Evolutionary conservation across 2,113 vertebrate species (phyloP).

Genomic region (Pseudorhombus dupliciocellatus): DNA sequence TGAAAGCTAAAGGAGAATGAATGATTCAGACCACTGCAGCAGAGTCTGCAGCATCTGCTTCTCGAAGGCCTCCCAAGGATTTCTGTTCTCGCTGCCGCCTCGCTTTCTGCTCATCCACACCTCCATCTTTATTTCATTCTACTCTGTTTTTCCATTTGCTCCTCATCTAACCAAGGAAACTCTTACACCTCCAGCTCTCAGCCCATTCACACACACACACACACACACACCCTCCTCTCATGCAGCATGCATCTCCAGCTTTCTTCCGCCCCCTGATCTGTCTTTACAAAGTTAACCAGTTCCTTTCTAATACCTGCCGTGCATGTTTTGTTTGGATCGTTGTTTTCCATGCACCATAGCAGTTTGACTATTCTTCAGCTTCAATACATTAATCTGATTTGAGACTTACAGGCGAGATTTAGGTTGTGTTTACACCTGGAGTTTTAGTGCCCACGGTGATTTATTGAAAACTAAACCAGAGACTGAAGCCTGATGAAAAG

Average conservation of each 20-base stretch:
- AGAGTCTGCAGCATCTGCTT: conserved; percentile 29
- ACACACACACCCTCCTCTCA: neutral
- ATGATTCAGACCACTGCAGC: conserved; percentile 56
- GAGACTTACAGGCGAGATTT: neutral
- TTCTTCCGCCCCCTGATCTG: neutral
- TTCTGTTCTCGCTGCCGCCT: conserved; percentile 17
- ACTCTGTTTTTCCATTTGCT: conserved; percentile 39
- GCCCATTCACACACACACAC: neutral
- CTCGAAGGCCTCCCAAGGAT: conserved; percentile 33
- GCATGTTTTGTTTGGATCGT: neutral
- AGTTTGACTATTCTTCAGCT: neutral
- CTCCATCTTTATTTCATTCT: conserved; percentile 42
- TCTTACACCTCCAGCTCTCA: conserved; percentile 24
- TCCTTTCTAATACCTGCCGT: conserved; percentile 1
- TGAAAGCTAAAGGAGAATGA: conserved; percentile 52
- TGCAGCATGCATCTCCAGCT: neutral
- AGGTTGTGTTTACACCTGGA: neutral
- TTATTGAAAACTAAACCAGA: neutral
- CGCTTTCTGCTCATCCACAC: conserved; percentile 41
- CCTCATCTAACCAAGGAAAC: neutral
- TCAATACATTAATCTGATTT: neutral
- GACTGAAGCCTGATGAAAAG: neutral
- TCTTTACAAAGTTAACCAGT: conserved; percentile 8
- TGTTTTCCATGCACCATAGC: neutral
- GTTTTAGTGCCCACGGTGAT: neutral